These are phyloP conservation scores for Spatula versicolor DNA, from an alignment of 2,797 vertebrate genomes.

Conservation along the genomic window DNA sequence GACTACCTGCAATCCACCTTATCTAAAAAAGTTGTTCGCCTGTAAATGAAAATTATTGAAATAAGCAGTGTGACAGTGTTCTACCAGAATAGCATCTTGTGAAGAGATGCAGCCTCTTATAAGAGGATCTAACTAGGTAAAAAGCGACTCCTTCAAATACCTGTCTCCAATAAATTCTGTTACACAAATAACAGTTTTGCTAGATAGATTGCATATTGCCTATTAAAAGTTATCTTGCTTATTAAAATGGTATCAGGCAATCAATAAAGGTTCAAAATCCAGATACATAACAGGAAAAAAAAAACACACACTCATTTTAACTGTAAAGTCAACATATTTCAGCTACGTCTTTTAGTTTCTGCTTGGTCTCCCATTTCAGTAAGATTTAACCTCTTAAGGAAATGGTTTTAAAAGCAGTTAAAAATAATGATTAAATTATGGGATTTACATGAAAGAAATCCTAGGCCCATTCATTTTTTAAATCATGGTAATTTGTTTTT, in stretches of 20 bases:
- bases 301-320: neutral
- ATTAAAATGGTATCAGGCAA: conserved; percentile 7
- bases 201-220: conserved; percentile 23
- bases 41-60: neutral
- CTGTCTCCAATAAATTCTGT: conserved; percentile 30
- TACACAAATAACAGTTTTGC: conserved; percentile 26
- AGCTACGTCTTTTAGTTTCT: conserved; percentile 25
- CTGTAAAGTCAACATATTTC: conserved; percentile 31
- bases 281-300: neutral
- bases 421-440: conserved; percentile 69
- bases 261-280: conserved; percentile 23
- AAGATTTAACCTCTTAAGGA: conserved; percentile 69
- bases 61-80: neutral
- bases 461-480: conserved; percentile 59
- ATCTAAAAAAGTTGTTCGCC: neutral
- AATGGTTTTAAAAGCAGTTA: conserved; percentile 71
- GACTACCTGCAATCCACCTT: neutral
- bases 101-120: neutral
- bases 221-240: conserved; percentile 32
- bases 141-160: conserved; percentile 12
- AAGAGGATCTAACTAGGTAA: neutral
- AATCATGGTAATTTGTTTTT: conserved; percentile 71
- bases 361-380: conserved; percentile 31
- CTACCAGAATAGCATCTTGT: neutral
- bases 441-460: conserved; percentile 64